Evolutionary conservation across 2,888 invertebrate species (phyloP).

Genomic region (Acleris holmiana): DNA sequence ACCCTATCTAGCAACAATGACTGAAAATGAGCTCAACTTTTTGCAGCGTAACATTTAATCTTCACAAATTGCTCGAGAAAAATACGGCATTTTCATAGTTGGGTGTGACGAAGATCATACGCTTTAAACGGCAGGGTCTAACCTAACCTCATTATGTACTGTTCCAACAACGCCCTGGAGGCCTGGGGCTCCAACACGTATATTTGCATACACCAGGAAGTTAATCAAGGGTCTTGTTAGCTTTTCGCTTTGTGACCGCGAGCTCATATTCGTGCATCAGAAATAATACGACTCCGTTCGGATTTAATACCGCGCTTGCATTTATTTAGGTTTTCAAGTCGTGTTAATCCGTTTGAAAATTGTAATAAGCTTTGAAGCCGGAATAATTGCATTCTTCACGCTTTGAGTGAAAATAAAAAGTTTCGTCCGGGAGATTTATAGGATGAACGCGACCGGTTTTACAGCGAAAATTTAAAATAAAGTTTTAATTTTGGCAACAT

Average conservation of each 20-base stretch:
- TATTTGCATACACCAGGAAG: slow-evolving; percentile 64
- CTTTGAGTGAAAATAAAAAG: background rate
- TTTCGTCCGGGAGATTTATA: background rate
- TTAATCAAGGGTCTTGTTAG: slow-evolving; percentile 59
- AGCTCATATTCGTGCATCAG: slow-evolving; percentile 25
- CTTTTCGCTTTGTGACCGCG: slow-evolving; percentile 39
- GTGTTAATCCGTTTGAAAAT: slow-evolving; percentile 12
- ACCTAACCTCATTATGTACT: slow-evolving; percentile 64
- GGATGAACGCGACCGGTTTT: background rate
- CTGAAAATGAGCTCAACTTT: background rate
- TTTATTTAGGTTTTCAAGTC: slow-evolving; percentile 19
- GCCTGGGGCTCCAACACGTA: slow-evolving; percentile 48
- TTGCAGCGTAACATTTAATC: background rate
- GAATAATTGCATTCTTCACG: slow-evolving; percentile 13
- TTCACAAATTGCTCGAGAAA: too few relatives aligned
- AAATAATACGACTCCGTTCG: slow-evolving; percentile 21
- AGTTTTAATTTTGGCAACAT: too few relatives aligned
- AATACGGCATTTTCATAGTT: slow-evolving; percentile 1
- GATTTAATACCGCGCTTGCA: slow-evolving; percentile 30
- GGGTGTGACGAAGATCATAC: slow-evolving; percentile 35
- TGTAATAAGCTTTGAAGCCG: slow-evolving; percentile 6
- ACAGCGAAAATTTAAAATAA: too few relatives aligned
- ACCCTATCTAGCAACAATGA: too few relatives aligned
- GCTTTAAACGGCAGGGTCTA: slow-evolving; percentile 44
- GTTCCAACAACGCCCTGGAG: slow-evolving; percentile 64